These are phyloP conservation scores for Fundulus diaphanus DNA, from an alignment of 2,797 vertebrate species.

Conservation along the genomic window DNA sequence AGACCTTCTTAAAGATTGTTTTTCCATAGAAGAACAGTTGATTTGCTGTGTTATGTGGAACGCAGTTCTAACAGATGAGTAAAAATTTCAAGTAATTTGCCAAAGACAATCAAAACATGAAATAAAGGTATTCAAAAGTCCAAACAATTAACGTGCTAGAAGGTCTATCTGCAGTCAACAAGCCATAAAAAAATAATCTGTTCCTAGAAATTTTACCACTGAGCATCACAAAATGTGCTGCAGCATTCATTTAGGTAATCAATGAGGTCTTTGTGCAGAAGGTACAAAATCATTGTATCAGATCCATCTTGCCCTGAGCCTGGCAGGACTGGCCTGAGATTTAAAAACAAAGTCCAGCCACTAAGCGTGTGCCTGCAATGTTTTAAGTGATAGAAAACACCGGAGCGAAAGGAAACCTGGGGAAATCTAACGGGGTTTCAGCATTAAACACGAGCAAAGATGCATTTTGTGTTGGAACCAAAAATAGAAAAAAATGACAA, in stretches of 20 bases:
- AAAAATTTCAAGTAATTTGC: constrained; percentile 7
- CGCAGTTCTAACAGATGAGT: neutral
- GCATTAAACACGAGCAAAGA: neutral
- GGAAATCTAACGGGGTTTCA: neutral
- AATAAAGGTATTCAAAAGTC: constrained; percentile 7
- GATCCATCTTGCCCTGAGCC: constrained; percentile 53
- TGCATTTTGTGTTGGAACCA: neutral
- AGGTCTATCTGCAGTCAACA: neutral
- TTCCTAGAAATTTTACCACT: constrained; percentile 16
- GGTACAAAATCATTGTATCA: constrained; percentile 72
- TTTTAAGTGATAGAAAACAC: constrained; percentile 10
- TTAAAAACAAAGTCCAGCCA: constrained; percentile 27
- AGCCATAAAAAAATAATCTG: constrained; percentile 32
- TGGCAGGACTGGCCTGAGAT: constrained; percentile 32
- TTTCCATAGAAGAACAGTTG: constrained; percentile 12
- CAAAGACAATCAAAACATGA: constrained; percentile 7
- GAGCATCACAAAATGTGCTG: constrained; percentile 36
- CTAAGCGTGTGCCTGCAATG: constrained; percentile 9
- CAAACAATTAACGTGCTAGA: neutral
- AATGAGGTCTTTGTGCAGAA: constrained; percentile 72
- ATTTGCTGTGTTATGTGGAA: neutral
- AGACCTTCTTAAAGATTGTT: constrained; percentile 51
- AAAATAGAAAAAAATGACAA: neutral
- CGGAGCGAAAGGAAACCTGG: neutral
- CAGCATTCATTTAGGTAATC: constrained; percentile 57